phyloP scores from a whole-genome alignment of 2,113 vertebrate genomes.

The Plotosus lineatus region DNA sequence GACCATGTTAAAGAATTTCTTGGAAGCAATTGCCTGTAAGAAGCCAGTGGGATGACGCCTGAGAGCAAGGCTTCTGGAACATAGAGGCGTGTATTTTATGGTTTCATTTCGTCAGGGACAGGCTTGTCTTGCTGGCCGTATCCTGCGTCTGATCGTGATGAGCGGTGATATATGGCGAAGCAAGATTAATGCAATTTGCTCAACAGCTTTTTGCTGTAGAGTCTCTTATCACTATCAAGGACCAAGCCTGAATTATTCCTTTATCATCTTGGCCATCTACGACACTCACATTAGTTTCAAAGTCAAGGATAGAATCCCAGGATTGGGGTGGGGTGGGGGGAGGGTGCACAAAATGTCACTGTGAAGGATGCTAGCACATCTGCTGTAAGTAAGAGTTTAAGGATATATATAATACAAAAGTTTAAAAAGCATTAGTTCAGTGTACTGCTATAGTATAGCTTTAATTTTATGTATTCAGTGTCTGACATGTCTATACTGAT shows the following conservation, averaged over 20 bases:
- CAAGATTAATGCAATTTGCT: slow-evolving; percentile 57
- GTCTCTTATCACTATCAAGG: slow-evolving; percentile 55
- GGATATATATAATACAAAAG: slow-evolving; percentile 27
- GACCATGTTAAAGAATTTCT: neutral
- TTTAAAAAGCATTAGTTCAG: neutral
- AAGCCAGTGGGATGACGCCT: slow-evolving; percentile 34
- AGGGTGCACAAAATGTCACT: slow-evolving; percentile 45
- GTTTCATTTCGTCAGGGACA: slow-evolving; percentile 52
- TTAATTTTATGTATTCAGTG: slow-evolving; percentile 13
- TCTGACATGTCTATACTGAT: slow-evolving; percentile 25
- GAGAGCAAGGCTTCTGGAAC: slow-evolving; percentile 28
- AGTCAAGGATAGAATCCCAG: slow-evolving; percentile 50
- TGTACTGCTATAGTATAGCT: slow-evolving; percentile 33
- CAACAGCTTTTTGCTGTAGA: slow-evolving; percentile 53
- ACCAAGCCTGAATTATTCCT: slow-evolving; percentile 58
- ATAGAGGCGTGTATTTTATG: slow-evolving; percentile 51
- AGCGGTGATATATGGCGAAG: slow-evolving; percentile 46
- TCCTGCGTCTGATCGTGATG: slow-evolving; percentile 48
- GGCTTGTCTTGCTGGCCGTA: slow-evolving; percentile 42
- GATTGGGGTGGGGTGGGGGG: slow-evolving; percentile 37
- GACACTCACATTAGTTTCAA: slow-evolving; percentile 48
- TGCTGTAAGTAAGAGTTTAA: slow-evolving; percentile 32
- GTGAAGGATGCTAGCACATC: slow-evolving; percentile 35
- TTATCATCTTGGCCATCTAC: slow-evolving; percentile 51
- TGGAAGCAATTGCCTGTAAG: slow-evolving; percentile 23